phyloP scores from a whole-genome alignment of 2,113 vertebrate genomes.

The Papio anubis region DNA sequence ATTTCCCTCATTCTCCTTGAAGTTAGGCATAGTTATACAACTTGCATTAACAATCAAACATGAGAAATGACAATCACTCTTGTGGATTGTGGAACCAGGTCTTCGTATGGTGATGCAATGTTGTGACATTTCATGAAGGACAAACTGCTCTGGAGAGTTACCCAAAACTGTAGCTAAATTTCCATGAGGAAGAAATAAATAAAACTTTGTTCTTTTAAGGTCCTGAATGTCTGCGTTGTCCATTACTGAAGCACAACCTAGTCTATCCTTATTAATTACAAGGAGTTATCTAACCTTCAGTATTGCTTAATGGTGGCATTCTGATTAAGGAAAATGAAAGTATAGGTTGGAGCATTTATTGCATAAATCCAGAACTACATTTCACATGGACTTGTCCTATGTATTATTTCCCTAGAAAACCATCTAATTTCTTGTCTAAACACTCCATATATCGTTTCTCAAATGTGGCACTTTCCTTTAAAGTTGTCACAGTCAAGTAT shows the following conservation, averaged over 20 bases:
- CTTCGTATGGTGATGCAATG: background rate
- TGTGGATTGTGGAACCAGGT: background rate
- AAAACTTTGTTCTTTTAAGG: background rate
- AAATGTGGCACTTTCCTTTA: background rate
- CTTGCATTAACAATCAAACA: background rate
- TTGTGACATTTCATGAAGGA: background rate
- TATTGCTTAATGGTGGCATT: background rate
- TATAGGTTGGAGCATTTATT: background rate
- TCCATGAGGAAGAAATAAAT: background rate
- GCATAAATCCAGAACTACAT: background rate
- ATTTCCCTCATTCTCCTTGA: background rate
- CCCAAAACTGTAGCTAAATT: background rate
- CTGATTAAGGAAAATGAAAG: background rate
- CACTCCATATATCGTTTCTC: background rate
- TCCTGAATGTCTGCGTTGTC: background rate
- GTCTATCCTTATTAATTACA: background rate
- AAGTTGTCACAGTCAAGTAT: background rate
- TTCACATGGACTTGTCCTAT: background rate
- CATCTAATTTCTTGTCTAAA: background rate
- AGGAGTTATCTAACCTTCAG: background rate
- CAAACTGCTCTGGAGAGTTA: background rate
- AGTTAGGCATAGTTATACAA: background rate
- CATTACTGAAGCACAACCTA: background rate
- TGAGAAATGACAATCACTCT: background rate
- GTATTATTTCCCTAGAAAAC: background rate